Evolutionary conservation across 2,797 vertebrate genomes (phyloP).

Genomic region (Takifugu ocellatus): DNA sequence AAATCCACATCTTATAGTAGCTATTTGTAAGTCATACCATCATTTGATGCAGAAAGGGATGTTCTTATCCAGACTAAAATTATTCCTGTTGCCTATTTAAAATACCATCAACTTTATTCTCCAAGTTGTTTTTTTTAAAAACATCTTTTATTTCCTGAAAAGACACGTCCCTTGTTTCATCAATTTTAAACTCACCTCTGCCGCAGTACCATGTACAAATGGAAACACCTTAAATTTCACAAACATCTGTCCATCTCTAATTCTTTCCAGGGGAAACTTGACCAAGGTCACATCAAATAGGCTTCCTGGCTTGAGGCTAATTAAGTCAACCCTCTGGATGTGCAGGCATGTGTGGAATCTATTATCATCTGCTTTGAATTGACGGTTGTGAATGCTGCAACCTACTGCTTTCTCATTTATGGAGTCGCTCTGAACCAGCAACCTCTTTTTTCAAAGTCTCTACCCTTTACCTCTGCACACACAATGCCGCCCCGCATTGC

Average conservation of each 20-base stretch:
- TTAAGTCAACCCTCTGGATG: slow-evolving; percentile 30
- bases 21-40: no score
- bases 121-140: neutral
- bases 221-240: neutral
- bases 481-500: slow-evolving; percentile 42
- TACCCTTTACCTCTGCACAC: slow-evolving; percentile 23
- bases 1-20: no score
- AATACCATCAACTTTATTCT: neutral
- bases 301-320: slow-evolving; percentile 13
- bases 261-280: slow-evolving; percentile 7
- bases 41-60: no score
- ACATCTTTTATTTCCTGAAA: no score
- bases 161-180: no score
- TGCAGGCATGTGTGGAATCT: slow-evolving; percentile 41
- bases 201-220: neutral
- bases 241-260: neutral
- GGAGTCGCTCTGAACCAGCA: slow-evolving; percentile 16
- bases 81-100: no score
- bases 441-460: slow-evolving; percentile 2
- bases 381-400: slow-evolving; percentile 18
- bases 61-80: no score
- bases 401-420: slow-evolving; percentile 10
- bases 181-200: neutral
- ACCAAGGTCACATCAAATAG: slow-evolving; percentile 20
- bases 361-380: slow-evolving; percentile 23